A percentile compares a stretch with the other conserved stretches of the same genome.
These are phyloP conservation scores for Adelges cooleyi DNA, from an alignment of 1,140 invertebrate species.

Conservation along the genomic window DNA sequence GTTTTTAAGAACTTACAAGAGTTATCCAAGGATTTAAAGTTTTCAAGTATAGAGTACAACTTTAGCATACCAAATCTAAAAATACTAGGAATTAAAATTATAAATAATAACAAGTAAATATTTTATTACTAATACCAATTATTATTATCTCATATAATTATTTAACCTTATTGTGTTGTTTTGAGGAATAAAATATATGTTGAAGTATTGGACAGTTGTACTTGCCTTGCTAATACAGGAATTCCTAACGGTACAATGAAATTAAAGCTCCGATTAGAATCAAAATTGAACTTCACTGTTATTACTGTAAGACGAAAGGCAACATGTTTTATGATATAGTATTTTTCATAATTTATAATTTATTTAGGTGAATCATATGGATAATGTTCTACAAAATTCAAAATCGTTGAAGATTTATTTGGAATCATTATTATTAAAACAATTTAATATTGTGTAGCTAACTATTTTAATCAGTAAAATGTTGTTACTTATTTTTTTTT, in stretches of 20 bases:
- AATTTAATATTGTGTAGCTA: no score
- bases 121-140: background rate
- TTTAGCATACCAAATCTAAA: constrained; percentile 11
- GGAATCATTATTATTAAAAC: background rate
- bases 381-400: background rate
- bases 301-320: background rate
- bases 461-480: no score
- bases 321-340: background rate
- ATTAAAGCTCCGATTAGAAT: constrained; percentile 14
- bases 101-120: background rate
- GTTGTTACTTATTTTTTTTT: no score
- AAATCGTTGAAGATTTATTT: background rate
- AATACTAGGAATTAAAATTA: constrained; percentile 9
- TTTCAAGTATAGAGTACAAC: background rate
- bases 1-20: background rate
- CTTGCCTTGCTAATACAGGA: background rate
- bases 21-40: background rate
- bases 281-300: background rate
- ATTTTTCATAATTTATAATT: background rate
- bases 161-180: background rate
- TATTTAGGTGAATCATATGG: background rate
- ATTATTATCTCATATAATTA: no score
- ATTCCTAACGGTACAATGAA: constrained; percentile 21
- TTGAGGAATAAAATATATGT: background rate
- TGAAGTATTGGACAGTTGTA: constrained; percentile 18